A percentile compares a stretch with the other conserved stretches of the same genome.
These are phyloP conservation scores for Pissodes strobi DNA, from an alignment of 1,140 invertebrate species.

Conservation along the genomic window DNA sequence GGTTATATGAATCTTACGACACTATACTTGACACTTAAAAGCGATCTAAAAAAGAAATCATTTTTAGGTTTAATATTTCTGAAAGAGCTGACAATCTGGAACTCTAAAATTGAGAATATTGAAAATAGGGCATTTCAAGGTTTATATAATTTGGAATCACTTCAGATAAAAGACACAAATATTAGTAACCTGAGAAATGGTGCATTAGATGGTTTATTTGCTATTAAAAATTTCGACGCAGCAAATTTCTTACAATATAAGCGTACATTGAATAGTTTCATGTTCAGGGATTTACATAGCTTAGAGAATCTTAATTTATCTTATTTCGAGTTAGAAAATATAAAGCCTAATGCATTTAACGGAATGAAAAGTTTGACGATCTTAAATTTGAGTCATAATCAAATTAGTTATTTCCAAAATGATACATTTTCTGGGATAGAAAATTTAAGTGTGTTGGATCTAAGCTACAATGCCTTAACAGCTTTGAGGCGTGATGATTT, in stretches of 20 bases:
- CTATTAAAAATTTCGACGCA: neutral
- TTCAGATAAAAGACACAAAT: neutral
- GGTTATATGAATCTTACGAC: neutral
- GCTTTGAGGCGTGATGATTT: neutral
- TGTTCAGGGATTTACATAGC: neutral
- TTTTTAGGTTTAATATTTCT: conserved; percentile 4
- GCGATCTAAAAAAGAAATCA: neutral
- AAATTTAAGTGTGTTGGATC: neutral
- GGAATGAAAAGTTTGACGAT: neutral
- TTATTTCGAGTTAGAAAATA: neutral
- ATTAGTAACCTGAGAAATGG: neutral
- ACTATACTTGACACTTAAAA: conserved; percentile 9
- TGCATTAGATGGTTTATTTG: conserved; percentile 17
- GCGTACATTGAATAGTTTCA: neutral
- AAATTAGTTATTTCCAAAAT: neutral
- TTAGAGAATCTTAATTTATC: conserved; percentile 12
- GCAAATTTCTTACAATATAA: neutral
- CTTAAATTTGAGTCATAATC: conserved; percentile 10
- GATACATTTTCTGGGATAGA: conserved; percentile 2
- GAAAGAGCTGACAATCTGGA: neutral
- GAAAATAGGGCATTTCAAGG: conserved; percentile 5
- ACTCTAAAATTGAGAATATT: neutral
- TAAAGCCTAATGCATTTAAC: conserved; percentile 11
- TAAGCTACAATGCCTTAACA: conserved; percentile 15
- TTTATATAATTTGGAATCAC: neutral